Evolutionary conservation across 2,888 invertebrate genomes (phyloP).

Genomic region (Spialia ferax): DNA sequence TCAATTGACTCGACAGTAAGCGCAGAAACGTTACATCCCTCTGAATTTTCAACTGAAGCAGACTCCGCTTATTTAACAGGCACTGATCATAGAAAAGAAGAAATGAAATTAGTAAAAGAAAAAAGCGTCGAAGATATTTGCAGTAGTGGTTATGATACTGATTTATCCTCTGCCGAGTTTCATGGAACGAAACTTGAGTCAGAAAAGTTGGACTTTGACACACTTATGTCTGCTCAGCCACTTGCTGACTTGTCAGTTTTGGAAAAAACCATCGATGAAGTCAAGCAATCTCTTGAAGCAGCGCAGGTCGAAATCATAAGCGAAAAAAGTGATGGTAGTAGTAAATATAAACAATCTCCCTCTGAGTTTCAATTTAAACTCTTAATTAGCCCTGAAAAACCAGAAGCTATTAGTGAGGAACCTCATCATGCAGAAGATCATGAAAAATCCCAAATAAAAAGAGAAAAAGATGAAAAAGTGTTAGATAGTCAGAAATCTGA

Average conservation of each 20-base stretch:
- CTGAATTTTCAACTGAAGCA: conserved; percentile 82
- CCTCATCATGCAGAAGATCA: conserved; percentile 80
- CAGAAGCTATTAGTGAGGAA: conserved; percentile 88
- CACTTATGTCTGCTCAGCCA: conserved; percentile 81
- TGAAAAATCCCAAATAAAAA: conserved; percentile 56
- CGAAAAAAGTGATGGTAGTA: conserved; percentile 88
- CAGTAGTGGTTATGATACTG: conserved; percentile 90
- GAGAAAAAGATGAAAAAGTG: conserved; percentile 59
- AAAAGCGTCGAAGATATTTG: conserved; percentile 89
- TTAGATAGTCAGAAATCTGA: conserved; percentile 76
- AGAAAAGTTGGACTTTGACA: conserved; percentile 81
- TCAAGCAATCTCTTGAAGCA: conserved; percentile 90
- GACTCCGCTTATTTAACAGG: conserved; percentile 82
- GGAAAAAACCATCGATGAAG: conserved; percentile 90
- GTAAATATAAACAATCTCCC: conserved; percentile 90
- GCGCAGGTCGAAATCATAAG: conserved; percentile 90
- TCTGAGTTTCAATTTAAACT: conserved; percentile 91
- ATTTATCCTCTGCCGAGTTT: conserved; percentile 88
- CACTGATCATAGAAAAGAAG: conserved; percentile 77
- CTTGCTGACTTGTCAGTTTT: conserved; percentile 86
- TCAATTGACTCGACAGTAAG: conserved; percentile 84
- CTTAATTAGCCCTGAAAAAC: conserved; percentile 82
- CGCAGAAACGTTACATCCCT: conserved; percentile 82
- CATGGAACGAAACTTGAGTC: conserved; percentile 83
- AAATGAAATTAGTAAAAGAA: conserved; percentile 78